Conservation (phyloP, 1,140 invertebrate genomes). For the Musca vetustissima region DNA sequence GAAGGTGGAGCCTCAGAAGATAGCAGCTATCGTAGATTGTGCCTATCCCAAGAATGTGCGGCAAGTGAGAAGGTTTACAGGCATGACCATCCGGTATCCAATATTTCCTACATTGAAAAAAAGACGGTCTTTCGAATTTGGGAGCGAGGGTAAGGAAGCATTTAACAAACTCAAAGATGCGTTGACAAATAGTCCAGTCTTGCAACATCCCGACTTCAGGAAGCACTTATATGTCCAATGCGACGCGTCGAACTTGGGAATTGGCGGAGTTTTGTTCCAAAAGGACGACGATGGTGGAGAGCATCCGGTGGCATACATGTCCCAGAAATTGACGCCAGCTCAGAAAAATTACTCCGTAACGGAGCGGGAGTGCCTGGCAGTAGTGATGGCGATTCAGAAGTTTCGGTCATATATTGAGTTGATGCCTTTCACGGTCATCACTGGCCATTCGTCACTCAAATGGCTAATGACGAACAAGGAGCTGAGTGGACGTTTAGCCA, state of each 20-base stretch:
- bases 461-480: too few species aligned
- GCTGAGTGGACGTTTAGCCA: neutral
- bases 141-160: neutral
- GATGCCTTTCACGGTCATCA: too few species aligned
- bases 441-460: too few species aligned
- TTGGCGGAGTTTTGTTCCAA: conserved; percentile 50
- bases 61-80: neutral
- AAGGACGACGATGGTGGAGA: conserved; percentile 31
- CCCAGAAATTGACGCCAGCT: conserved; percentile 27
- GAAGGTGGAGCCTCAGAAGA: neutral
- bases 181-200: neutral
- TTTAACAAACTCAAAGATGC: neutral
- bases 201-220: neutral
- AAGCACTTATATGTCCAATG: conserved; percentile 28
- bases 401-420: conserved; percentile 1
- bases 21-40: neutral
- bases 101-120: neutral
- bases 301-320: neutral
- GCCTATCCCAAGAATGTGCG: neutral
- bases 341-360: too few species aligned
- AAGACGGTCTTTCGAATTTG: neutral
- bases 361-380: too few species aligned
- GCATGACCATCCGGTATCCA: neutral
- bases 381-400: neutral
- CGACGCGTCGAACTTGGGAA: conserved; percentile 46